Percentiles rank a stretch among this genome's conserved stretches.
Evolutionary conservation across 2,888 invertebrate species (phyloP).

Genomic region (Choreutis nemorana): DNA sequence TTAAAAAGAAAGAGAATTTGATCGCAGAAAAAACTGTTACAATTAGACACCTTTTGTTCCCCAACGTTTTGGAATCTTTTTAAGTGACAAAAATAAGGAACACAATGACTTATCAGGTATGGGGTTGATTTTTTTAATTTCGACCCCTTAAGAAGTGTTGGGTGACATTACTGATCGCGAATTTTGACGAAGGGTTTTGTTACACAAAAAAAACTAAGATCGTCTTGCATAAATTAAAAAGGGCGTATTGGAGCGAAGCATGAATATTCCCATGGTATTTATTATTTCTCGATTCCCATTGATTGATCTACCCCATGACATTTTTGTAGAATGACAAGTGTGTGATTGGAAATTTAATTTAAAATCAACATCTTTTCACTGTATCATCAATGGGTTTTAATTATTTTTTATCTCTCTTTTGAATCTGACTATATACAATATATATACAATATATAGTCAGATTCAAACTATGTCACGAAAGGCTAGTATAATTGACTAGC

Average conservation of each 20-base stretch:
- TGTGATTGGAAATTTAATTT: constrained; percentile 19
- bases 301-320: background rate
- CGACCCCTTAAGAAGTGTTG: constrained; percentile 47
- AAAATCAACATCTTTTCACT: constrained; percentile 17
- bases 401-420: background rate
- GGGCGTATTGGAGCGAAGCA: constrained; percentile 32
- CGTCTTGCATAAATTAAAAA: constrained; percentile 63
- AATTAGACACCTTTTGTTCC: constrained; percentile 62
- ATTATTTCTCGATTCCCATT: constrained; percentile 20
- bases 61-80: constrained; percentile 36
- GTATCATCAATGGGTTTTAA: background rate
- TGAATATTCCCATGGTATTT: constrained; percentile 62
- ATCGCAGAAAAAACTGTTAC: constrained; percentile 57
- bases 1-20: too few species aligned
- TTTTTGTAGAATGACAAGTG: constrained; percentile 10
- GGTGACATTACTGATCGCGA: constrained; percentile 53
- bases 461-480: too few species aligned
- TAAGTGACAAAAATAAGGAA: constrained; percentile 56
- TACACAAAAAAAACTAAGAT: constrained; percentile 29
- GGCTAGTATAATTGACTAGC: too few species aligned
- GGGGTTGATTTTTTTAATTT: constrained; percentile 42
- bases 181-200: constrained; percentile 54
- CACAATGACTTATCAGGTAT: constrained; percentile 60
- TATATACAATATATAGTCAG: too few species aligned
- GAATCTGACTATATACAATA: background rate